Percentiles rank a stretch among this genome's conserved stretches.
Conservation (phyloP, 2,113 vertebrate species). For the Plestiodon gilberti region DNA sequence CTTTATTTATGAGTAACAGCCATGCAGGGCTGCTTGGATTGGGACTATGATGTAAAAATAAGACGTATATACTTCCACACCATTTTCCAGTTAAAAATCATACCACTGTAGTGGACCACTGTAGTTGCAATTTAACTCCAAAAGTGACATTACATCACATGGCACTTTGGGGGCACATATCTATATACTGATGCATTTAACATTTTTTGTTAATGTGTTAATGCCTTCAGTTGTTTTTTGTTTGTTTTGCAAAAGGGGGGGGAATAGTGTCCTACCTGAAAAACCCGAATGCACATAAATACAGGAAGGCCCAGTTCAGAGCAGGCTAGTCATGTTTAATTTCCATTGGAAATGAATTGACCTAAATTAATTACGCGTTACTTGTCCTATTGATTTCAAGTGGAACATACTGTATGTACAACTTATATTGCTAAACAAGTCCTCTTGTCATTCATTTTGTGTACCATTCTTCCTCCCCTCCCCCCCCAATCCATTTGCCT, state of each 20-base stretch:
- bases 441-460: neutral
- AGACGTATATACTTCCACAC: too few relatives aligned
- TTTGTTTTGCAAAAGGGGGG: neutral
- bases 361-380: neutral
- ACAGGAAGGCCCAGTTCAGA: neutral
- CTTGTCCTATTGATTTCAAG: neutral
- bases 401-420: neutral
- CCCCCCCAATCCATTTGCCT: neutral
- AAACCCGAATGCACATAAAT: neutral
- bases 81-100: too few relatives aligned
- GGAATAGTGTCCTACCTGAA: neutral
- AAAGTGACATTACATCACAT: too few relatives aligned
- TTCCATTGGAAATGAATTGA: neutral
- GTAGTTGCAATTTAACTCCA: too few relatives aligned
- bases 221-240: neutral
- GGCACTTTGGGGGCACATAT: too few relatives aligned
- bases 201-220: too few relatives aligned
- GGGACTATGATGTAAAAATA: too few relatives aligned
- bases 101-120: too few relatives aligned
- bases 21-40: too few relatives aligned
- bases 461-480: neutral
- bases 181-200: too few relatives aligned
- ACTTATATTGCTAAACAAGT: neutral
- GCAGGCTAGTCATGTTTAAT: neutral
- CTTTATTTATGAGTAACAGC: too few relatives aligned